Evolutionary conservation across 2,797 vertebrate genomes (phyloP).

Genomic region (Rhynchotus rufescens): DNA sequence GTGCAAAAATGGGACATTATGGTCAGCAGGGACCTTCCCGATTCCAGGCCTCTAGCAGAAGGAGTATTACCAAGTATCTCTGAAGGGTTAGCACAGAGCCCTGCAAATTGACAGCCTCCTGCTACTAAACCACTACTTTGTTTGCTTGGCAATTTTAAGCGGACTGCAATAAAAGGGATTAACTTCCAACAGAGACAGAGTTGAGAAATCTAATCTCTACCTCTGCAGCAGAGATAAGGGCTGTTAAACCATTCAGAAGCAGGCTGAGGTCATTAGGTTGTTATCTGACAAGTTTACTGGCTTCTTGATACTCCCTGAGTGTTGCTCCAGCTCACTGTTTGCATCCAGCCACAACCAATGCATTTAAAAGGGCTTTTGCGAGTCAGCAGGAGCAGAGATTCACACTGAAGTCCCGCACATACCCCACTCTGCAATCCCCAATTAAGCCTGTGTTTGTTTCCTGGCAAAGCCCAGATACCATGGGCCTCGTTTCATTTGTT

Average conservation of each 20-base stretch:
- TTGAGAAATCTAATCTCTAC: conserved; percentile 10
- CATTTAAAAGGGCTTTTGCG: conserved; percentile 5
- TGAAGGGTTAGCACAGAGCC: background rate
- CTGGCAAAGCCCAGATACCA: background rate
- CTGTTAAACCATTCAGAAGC: conserved; percentile 14
- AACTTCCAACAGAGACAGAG: background rate
- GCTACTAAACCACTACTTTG: background rate
- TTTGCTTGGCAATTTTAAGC: background rate
- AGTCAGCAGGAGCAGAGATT: conserved; percentile 6
- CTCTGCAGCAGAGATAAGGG: background rate
- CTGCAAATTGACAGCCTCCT: background rate
- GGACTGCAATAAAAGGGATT: conserved; percentile 37
- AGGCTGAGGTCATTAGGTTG: background rate
- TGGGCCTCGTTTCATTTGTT: background rate
- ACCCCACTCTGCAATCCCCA: conserved; percentile 1
- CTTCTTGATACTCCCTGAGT: background rate
- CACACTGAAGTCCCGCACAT: background rate
- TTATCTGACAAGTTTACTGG: background rate
- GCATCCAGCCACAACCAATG: background rate
- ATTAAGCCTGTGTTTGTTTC: conserved; percentile 25
- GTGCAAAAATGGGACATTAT: background rate
- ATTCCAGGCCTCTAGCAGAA: background rate
- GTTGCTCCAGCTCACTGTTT: background rate
- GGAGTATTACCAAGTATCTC: background rate
- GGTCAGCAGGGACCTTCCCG: background rate